These are phyloP conservation scores for Myanophis thanlyinensis DNA, from an alignment of 2,113 vertebrate species.

Conservation along the genomic window DNA sequence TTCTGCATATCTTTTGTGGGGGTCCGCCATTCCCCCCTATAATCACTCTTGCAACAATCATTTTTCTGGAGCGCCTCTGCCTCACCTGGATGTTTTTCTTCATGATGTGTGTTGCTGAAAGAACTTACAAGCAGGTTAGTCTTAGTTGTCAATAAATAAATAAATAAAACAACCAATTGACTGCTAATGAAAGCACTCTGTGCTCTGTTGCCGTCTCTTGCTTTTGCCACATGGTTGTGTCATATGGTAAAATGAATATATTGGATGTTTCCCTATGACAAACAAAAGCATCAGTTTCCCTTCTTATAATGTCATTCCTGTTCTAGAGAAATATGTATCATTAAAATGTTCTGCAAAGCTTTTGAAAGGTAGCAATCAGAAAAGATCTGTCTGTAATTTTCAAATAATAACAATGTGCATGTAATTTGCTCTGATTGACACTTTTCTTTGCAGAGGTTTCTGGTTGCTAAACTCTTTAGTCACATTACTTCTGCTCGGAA, in stretches of 20 bases:
- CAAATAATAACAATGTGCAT: not conserved
- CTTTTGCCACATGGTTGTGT: not conserved
- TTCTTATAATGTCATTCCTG: not conserved
- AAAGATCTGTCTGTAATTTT: not conserved
- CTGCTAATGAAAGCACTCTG: not conserved
- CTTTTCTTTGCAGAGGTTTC: slow-evolving; percentile 78
- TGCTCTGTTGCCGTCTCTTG: not conserved
- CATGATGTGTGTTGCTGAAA: slow-evolving; percentile 98
- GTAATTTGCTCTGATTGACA: slow-evolving; percentile 4
- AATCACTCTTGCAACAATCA: slow-evolving; percentile 79
- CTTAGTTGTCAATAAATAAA: not conserved
- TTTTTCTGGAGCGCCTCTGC: slow-evolving; percentile 85
- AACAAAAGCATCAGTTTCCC: not conserved
- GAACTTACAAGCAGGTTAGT: slow-evolving; percentile 94
- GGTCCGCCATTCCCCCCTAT: slow-evolving; percentile 63
- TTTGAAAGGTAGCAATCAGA: not conserved
- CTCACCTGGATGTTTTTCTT: slow-evolving; percentile 96
- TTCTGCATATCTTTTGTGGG: slow-evolving; percentile 77
- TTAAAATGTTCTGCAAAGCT: not conserved
- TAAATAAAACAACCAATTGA: not conserved
- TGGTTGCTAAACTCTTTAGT: slow-evolving; percentile 97
- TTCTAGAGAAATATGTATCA: not conserved
- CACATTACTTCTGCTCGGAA: slow-evolving; percentile 97
- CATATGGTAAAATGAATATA: not conserved
- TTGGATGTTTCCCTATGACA: not conserved